A percentile compares a stretch with the other conserved stretches of the same genome.
These are phyloP conservation scores for Dryobota labecula DNA, from an alignment of 2,888 invertebrate species.

Conservation along the genomic window DNA sequence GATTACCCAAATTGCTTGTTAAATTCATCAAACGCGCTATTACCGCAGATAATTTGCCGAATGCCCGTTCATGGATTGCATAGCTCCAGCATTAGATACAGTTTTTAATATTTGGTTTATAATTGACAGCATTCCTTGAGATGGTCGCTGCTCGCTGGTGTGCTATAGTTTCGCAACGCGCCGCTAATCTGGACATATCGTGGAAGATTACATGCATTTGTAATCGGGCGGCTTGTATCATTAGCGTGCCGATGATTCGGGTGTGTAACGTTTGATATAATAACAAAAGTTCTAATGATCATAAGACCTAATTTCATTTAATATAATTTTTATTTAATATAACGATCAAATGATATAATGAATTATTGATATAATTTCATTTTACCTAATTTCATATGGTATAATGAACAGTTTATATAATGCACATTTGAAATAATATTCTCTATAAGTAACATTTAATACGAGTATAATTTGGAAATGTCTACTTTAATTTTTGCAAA, in stretches of 20 bases:
- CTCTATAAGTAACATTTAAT: too few species aligned
- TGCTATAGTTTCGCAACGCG: conserved; percentile 68
- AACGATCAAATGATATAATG: too few species aligned
- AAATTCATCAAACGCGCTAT: conserved; percentile 54
- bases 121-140: conserved; percentile 74
- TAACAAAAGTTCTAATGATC: too few species aligned
- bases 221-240: conserved; percentile 48
- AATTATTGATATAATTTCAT: too few species aligned
- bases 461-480: too few species aligned
- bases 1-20: conserved; percentile 56
- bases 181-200: conserved; percentile 59
- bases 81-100: conserved; percentile 53
- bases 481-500: too few species aligned
- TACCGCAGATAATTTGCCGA: conserved; percentile 56
- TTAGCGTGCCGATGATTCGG: conserved; percentile 60
- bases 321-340: too few species aligned
- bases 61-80: conserved; percentile 58
- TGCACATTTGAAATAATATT: too few species aligned
- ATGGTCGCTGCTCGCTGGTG: conserved; percentile 64
- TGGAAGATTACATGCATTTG: conserved; percentile 53
- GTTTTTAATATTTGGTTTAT: conserved; percentile 71
- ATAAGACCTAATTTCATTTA: too few species aligned
- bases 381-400: too few species aligned
- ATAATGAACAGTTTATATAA: too few species aligned
- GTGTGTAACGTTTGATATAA: too few species aligned